Evolutionary conservation across 2,888 invertebrate species (phyloP), one percentile per base, ranked within the genome.

Genomic region (Pseudolycoriella hygida): DNA sequence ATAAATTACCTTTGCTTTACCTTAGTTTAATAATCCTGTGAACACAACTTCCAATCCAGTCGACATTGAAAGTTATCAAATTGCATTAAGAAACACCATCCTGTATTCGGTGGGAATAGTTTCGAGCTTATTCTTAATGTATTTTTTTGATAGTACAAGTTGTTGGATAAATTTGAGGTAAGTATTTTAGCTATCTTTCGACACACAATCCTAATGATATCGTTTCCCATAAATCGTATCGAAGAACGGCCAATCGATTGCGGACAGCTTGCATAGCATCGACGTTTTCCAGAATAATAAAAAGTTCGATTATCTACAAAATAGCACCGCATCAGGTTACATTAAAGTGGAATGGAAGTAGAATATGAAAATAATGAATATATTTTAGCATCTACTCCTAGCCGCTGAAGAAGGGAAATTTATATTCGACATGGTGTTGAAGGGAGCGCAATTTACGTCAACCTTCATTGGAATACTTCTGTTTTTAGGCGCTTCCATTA

Each of bases 151-250:
- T 11, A 44, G 45, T 40, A 43, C 47, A 14, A 39, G 42, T 19
- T 38, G 38, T 19, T 49, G 49, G 49, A 34, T 49, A 20, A 49
- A 49, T 46, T 47, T 49, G 11, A 14, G 43, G 43, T 43, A 43
- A 18, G 2, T 5, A 10, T 15, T 17, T 25, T 25, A 8, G 15
- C 12, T 6, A 34, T 14, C 4, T 37, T 37, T 6, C 14, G 37
- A 15, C 37, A 12, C 11, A n/a, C 11, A 31, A 31, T 31, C 3
- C 11, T 12, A 3, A 34, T 34, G 3, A 39, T 3, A 19, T 18
- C 4, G 2, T 25, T 41, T 41, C 5, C 19, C 10, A 2, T 25
- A 25, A 25, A 25, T 25, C 8, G 4, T 25, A 25, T 25, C 5
- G 14, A 4, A 42, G 49, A 15, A 47, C 49, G 5, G 46, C 49